Percentiles rank a stretch among this genome's conserved stretches.
Evolutionary conservation across 2,888 invertebrate species (phyloP).

Genomic region (Sesamia inferens): DNA sequence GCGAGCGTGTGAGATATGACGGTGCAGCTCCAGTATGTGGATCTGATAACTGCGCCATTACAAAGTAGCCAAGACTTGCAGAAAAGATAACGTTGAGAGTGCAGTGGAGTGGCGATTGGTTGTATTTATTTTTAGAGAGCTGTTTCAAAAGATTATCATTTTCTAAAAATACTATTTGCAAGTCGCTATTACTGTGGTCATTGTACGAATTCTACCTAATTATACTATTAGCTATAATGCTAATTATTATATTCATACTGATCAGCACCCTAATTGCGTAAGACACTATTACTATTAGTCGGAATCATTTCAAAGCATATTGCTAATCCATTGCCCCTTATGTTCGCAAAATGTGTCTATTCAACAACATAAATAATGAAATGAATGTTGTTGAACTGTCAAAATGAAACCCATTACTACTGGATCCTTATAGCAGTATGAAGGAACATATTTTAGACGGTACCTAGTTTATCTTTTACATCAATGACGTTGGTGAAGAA

Average conservation of each 20-base stretch:
- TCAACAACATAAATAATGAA: no score
- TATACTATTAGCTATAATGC: no score
- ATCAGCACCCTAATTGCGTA: no score
- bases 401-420: no score
- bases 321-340: no score
- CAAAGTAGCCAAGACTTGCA: conserved; percentile 27
- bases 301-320: no score
- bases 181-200: not conserved
- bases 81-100: conserved; percentile 28
- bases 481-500: not conserved
- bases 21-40: conserved; percentile 24
- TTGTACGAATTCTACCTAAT: no score
- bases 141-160: not conserved
- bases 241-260: no score
- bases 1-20: conserved; percentile 19
- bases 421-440: no score
- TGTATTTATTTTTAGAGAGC: not conserved
- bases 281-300: no score
- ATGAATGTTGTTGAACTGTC: no score
- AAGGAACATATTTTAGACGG: not conserved
- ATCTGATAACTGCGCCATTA: conserved; percentile 33
- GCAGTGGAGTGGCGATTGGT: conserved; percentile 31
- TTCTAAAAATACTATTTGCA: not conserved
- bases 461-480: not conserved
- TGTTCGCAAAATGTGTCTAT: no score